These are phyloP conservation scores for Argyra leucocephala DNA, from an alignment of 2,888 invertebrate genomes.

Conservation along the genomic window DNA sequence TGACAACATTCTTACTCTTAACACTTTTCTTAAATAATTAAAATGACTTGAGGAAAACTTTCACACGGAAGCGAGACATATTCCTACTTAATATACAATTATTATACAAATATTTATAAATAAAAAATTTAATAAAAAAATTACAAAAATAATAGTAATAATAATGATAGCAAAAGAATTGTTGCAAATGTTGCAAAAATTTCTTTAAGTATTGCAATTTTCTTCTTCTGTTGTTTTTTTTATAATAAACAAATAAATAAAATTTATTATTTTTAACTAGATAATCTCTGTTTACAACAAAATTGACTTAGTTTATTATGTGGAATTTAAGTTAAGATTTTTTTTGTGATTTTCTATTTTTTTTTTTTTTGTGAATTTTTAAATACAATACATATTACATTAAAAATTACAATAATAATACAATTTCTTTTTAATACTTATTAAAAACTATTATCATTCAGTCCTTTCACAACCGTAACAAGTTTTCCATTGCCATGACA, in stretches of 20 bases:
- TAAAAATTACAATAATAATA: background rate
- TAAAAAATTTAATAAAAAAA: background rate
- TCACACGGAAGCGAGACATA: background rate
- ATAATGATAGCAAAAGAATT: background rate
- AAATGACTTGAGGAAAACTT: background rate
- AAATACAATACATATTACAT: background rate
- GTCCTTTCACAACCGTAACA: background rate
- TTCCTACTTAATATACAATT: background rate
- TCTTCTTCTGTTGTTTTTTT: background rate
- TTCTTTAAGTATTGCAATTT: background rate
- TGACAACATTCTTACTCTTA: background rate
- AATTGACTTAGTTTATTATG: background rate
- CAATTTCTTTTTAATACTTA: background rate
- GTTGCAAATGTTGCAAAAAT: constrained; percentile 1
- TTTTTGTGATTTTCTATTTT: no score
- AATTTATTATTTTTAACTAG: background rate
- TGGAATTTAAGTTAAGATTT: background rate
- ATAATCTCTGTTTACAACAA: background rate
- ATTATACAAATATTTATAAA: background rate
- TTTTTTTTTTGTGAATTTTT: background rate
- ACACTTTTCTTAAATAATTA: background rate
- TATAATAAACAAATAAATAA: background rate
- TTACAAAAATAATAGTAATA: no score
- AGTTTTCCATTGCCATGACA: background rate
- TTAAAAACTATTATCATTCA: background rate